Conservation (phyloP, 1,140 invertebrate genomes). For the Calosoma granatense region DNA sequence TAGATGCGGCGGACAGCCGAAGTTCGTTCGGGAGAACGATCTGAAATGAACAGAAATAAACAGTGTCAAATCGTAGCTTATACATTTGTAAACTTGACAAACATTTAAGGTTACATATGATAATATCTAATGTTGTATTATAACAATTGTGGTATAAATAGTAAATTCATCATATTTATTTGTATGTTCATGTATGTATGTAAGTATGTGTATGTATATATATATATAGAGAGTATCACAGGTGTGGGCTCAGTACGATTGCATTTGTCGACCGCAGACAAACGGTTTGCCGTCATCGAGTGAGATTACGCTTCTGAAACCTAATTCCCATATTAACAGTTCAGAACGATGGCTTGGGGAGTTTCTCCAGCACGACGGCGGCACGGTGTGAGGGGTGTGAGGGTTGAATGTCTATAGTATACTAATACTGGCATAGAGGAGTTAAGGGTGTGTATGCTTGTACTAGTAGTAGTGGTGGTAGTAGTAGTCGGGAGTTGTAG, state of each 20-base stretch:
- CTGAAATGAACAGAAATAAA: not conserved
- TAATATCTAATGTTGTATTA: too few species aligned
- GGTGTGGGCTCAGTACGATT: too few species aligned
- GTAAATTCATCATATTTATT: too few species aligned
- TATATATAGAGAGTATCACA: too few species aligned
- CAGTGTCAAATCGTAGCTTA: not conserved
- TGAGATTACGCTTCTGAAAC: not conserved
- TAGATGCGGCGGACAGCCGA: conserved; percentile 37
- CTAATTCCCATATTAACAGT: not conserved
- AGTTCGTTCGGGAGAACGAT: conserved; percentile 11
- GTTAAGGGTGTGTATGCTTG: not conserved
- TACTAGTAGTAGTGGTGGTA: not conserved
- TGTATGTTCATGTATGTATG: not conserved
- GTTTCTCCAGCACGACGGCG: too few species aligned
- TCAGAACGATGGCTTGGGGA: not conserved
- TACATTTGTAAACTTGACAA: too few species aligned
- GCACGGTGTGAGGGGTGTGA: not conserved
- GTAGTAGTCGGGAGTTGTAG: not conserved
- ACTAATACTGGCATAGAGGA: not conserved
- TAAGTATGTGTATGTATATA: not conserved
- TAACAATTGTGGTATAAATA: too few species aligned
- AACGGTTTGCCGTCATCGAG: not conserved
- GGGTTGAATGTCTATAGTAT: not conserved
- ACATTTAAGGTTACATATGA: too few species aligned
- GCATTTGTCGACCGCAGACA: not conserved